A percentile compares a stretch with the other conserved stretches of the same genome.
Evolutionary conservation across 92 coral and sea anemone species (phyloP).

Genomic region (Actinostola sp.): DNA sequence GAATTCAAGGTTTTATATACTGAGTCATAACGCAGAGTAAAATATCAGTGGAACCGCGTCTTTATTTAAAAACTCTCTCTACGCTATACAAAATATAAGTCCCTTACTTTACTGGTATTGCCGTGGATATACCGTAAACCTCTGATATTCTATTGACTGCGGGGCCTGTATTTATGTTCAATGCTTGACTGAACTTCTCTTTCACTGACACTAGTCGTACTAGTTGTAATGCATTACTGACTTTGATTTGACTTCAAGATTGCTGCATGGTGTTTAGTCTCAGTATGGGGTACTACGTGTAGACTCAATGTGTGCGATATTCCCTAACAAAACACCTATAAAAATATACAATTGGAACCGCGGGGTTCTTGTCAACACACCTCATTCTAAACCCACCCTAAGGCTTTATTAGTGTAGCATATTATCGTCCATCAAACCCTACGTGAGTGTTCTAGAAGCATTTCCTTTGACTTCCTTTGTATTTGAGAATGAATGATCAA

Average conservation of each 20-base stretch:
- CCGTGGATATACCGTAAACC: conserved; percentile 6
- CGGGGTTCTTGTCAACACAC: conserved; percentile 17
- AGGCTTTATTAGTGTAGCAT: neutral
- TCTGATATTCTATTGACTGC: conserved; percentile 23
- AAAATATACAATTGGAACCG: conserved; percentile 4
- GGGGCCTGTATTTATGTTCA: conserved; percentile 1
- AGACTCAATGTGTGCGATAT: neutral
- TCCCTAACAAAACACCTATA: conserved; percentile 10
- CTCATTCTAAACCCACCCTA: neutral
- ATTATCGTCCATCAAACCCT: no score
- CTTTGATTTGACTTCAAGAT: no score
- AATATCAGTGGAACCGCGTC: conserved; percentile 19
- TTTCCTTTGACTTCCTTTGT: neutral
- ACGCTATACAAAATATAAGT: conserved; percentile 15
- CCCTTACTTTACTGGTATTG: conserved; percentile 16
- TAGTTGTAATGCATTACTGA: neutral
- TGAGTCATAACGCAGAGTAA: conserved; percentile 3
- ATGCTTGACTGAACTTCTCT: conserved; percentile 21
- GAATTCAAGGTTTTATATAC: conserved; percentile 3
- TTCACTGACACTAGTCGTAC: conserved; percentile 1
- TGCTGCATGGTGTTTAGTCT: no score
- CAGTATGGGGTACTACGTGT: conserved; percentile 9
- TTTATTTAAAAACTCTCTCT: conserved; percentile 26
- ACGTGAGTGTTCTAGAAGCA: conserved; percentile 13
- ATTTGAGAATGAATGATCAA: conserved; percentile 13